phyloP scores from a whole-genome alignment of 1,140 invertebrate genomes.

The Calosoma granatense region DNA sequence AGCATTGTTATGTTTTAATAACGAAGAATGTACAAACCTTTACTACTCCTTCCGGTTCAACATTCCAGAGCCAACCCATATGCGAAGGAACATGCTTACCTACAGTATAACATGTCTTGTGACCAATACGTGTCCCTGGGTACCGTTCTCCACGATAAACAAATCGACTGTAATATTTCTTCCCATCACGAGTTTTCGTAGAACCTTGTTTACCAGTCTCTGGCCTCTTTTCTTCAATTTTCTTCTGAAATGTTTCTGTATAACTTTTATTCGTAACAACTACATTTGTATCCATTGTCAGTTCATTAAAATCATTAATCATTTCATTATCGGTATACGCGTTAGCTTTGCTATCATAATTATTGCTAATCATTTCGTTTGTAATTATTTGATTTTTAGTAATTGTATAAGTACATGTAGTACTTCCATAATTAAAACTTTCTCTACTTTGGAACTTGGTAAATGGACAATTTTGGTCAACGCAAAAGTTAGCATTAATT shows the following conservation, averaged over 20 bases:
- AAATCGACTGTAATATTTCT: background rate
- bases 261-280: background rate
- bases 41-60: constrained; percentile 20
- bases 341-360: no score
- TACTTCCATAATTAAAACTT: no score
- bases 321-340: no score
- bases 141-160: constrained; percentile 20
- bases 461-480: background rate
- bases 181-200: background rate
- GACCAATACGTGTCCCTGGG: constrained; percentile 39
- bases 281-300: background rate
- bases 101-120: constrained; percentile 35
- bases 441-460: background rate
- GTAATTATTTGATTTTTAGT: no score
- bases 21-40: constrained; percentile 22
- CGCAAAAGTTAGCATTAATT: background rate
- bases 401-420: no score
- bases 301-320: background rate
- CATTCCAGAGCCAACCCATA: constrained; percentile 50
- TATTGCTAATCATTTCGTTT: no score
- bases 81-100: constrained; percentile 37
- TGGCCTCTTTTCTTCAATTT: background rate
- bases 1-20: no score
- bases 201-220: no score
- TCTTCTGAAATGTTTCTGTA: background rate